These are phyloP conservation scores for Tichodroma muraria DNA, from an alignment of 2,113 vertebrate genomes.

Conservation along the genomic window DNA sequence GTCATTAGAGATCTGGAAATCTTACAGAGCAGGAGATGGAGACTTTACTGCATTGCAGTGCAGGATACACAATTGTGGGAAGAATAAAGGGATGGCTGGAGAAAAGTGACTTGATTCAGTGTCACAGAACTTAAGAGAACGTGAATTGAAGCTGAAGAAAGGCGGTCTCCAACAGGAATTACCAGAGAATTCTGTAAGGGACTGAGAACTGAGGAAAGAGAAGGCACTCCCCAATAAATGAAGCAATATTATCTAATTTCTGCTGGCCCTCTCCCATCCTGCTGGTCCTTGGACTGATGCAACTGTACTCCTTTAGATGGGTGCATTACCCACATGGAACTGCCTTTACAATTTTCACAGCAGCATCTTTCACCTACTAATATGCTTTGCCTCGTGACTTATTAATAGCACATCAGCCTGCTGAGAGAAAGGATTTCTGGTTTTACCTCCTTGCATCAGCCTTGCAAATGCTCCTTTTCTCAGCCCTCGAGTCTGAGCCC, in stretches of 20 bases:
- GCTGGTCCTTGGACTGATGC: conserved; percentile 12
- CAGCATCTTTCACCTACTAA: conserved; percentile 50
- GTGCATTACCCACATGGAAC: neutral
- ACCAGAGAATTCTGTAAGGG: neutral
- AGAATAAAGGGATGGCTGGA: neutral
- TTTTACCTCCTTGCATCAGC: neutral
- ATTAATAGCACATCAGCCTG: conserved; percentile 42
- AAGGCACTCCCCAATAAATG: neutral
- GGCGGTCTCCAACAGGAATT: neutral
- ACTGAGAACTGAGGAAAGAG: neutral
- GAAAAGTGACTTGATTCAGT: neutral
- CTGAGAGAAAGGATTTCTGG: neutral
- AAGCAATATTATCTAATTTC: neutral
- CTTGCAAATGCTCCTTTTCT: neutral
- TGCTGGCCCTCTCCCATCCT: conserved; percentile 10
- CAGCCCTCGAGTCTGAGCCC: neutral
- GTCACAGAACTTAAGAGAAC: neutral
- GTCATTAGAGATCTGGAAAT: neutral
- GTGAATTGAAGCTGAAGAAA: conserved; percentile 7
- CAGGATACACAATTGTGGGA: neutral
- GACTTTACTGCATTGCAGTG: conserved; percentile 20
- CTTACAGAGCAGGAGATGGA: neutral
- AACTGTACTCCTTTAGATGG: neutral
- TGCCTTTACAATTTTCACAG: conserved; percentile 35
- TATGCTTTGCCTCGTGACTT: conserved; percentile 30